Evolutionary conservation across 2,888 invertebrate genomes (phyloP).

Genomic region (Oscheius sp.): DNA sequence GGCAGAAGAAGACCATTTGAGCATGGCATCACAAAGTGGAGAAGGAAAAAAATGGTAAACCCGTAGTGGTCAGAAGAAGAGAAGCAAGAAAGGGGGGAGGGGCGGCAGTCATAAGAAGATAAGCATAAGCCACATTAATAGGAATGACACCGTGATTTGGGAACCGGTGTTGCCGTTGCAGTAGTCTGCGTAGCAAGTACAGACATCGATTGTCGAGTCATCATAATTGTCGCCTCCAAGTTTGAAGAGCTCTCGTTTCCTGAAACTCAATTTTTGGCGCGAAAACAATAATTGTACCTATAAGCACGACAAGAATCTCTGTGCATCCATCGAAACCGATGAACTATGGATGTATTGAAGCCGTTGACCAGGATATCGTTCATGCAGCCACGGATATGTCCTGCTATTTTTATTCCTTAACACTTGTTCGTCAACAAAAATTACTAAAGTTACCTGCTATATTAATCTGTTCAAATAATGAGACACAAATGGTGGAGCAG

Average conservation of each 20-base stretch:
- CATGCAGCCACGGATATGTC: slow-evolving; percentile 71
- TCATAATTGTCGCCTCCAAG: slow-evolving; percentile 60
- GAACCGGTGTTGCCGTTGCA: slow-evolving; percentile 73
- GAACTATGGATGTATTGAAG: slow-evolving; percentile 72
- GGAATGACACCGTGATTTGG: slow-evolving; percentile 15
- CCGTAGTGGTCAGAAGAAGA: slow-evolving; percentile 15
- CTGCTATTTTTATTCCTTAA: slow-evolving; percentile 68
- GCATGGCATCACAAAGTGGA: slow-evolving; percentile 36
- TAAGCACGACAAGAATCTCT: slow-evolving; percentile 69
- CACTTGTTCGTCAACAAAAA: neutral
- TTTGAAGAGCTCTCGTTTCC: slow-evolving; percentile 69
- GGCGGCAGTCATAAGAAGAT: neutral
- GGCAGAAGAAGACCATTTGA: slow-evolving; percentile 31
- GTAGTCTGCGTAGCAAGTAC: slow-evolving; percentile 70
- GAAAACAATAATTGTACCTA: slow-evolving; percentile 41
- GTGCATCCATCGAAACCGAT: slow-evolving; percentile 71
- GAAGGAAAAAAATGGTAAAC: slow-evolving; percentile 19
- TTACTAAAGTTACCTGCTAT: slow-evolving; percentile 63
- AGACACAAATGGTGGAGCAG: slow-evolving; percentile 70
- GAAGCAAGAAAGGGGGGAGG: slow-evolving; percentile 19
- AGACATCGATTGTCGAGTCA: slow-evolving; percentile 67
- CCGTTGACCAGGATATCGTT: slow-evolving; percentile 68
- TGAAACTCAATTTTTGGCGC: slow-evolving; percentile 5
- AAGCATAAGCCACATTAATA: slow-evolving; percentile 13
- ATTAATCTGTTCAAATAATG: slow-evolving; percentile 66